A percentile compares a stretch with the other conserved stretches of the same genome.
phyloP scores from a whole-genome alignment of 2,113 vertebrate genomes.

The Choloepus hoffmanni region DNA sequence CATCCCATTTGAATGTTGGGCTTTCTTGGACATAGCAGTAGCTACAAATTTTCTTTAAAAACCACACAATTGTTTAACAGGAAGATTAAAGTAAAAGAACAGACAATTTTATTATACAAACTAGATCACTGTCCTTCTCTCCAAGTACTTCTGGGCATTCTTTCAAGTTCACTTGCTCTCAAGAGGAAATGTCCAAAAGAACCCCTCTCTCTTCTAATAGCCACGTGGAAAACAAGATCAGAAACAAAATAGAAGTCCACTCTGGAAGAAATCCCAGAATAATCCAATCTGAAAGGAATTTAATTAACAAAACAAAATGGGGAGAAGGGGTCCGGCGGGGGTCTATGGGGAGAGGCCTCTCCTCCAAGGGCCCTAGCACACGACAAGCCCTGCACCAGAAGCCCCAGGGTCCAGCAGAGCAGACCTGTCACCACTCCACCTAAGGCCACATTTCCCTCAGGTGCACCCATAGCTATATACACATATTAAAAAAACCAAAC shows the following conservation, averaged over 20 bases:
- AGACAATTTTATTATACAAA: not conserved
- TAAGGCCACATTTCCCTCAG: slow-evolving; percentile 60
- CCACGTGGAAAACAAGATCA: slow-evolving; percentile 66
- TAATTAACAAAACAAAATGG: slow-evolving; percentile 86
- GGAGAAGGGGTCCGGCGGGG: slow-evolving; percentile 81
- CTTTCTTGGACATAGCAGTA: not conserved
- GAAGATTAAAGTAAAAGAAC: not conserved
- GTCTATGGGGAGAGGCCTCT: slow-evolving; percentile 66
- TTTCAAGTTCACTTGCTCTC: slow-evolving; percentile 54
- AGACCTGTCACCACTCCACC: slow-evolving; percentile 57
- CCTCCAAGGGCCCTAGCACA: slow-evolving; percentile 62
- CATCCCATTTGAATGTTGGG: not conserved
- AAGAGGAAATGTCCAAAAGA: not conserved
- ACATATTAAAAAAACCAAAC: slow-evolving; percentile 73
- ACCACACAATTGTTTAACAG: not conserved
- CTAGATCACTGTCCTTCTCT: not conserved
- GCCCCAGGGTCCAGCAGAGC: slow-evolving; percentile 77
- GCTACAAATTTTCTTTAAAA: not conserved
- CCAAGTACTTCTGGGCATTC: slow-evolving; percentile 53
- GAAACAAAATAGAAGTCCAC: not conserved
- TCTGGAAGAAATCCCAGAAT: slow-evolving; percentile 80
- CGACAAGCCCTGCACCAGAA: slow-evolving; percentile 70
- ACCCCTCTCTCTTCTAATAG: slow-evolving; percentile 46
- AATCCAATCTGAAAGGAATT: slow-evolving; percentile 88
- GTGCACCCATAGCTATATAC: slow-evolving; percentile 71